Conservation (phyloP, 2,113 vertebrate genomes). For the Pholis gunnellus region DNA sequence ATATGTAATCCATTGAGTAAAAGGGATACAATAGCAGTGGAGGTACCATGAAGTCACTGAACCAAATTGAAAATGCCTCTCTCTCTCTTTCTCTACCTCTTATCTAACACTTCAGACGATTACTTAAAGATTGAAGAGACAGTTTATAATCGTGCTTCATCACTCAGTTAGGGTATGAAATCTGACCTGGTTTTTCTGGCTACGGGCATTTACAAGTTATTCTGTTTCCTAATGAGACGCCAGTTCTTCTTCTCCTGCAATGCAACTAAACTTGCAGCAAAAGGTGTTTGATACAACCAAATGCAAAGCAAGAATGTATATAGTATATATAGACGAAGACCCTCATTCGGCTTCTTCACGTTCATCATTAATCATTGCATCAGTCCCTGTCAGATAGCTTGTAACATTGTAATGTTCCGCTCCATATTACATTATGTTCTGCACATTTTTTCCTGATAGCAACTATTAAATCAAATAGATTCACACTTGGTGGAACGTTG, state of each 20-base stretch:
- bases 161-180: slow-evolving; percentile 20
- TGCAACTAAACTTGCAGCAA: background rate
- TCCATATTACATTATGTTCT: slow-evolving; percentile 25
- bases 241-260: slow-evolving; percentile 14
- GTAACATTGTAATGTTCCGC: slow-evolving; percentile 14
- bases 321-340: background rate
- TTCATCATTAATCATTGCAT: slow-evolving; percentile 20
- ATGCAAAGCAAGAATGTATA: background rate
- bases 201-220: background rate
- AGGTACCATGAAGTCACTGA: slow-evolving; percentile 22
- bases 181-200: slow-evolving; percentile 30
- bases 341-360: background rate
- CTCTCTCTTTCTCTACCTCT: background rate
- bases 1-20: slow-evolving; percentile 49
- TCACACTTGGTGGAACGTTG: slow-evolving; percentile 39
- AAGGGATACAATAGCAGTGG: slow-evolving; percentile 14
- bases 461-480: slow-evolving; percentile 40
- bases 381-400: slow-evolving; percentile 4
- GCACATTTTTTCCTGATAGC: slow-evolving; percentile 11
- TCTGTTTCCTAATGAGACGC: slow-evolving; percentile 3
- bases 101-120: slow-evolving; percentile 16
- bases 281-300: background rate
- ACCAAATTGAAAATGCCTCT: background rate
- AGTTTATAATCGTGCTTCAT: slow-evolving; percentile 19
- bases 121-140: slow-evolving; percentile 16